Evolutionary conservation across 2,113 vertebrate genomes (phyloP).

Genomic region (Catharus bicknelli): DNA sequence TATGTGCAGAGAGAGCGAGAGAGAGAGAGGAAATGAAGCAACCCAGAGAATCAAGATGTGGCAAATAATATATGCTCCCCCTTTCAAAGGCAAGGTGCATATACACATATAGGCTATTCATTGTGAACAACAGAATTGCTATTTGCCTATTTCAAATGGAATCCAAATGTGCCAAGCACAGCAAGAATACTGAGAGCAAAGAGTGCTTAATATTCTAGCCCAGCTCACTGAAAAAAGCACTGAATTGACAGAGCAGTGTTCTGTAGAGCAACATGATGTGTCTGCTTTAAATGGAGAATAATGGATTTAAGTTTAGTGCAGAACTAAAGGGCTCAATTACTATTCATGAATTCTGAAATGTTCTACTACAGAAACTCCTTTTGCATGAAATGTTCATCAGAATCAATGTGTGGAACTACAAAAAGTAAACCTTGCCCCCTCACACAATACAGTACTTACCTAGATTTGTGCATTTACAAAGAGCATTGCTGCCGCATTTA

Average conservation of each 20-base stretch:
- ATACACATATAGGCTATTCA: slow-evolving; percentile 70
- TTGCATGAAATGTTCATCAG: slow-evolving; percentile 80
- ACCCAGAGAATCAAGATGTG: slow-evolving; percentile 60
- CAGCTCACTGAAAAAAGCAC: slow-evolving; percentile 64
- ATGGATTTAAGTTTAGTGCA: slow-evolving; percentile 79
- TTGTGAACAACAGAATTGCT: slow-evolving; percentile 73
- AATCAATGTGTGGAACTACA: slow-evolving; percentile 69
- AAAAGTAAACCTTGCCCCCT: slow-evolving; percentile 54
- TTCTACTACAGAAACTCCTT: slow-evolving; percentile 74
- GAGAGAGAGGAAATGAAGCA: slow-evolving; percentile 48
- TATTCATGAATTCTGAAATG: slow-evolving; percentile 80
- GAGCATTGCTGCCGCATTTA: slow-evolving; percentile 37
- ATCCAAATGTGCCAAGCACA: slow-evolving; percentile 73
- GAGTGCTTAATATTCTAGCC: slow-evolving; percentile 74
- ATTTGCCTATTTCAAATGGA: slow-evolving; percentile 76
- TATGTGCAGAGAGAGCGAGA: not conserved
- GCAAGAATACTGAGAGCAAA: slow-evolving; percentile 70
- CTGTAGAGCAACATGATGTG: slow-evolving; percentile 74
- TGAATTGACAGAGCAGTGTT: slow-evolving; percentile 72
- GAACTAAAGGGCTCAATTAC: slow-evolving; percentile 77
- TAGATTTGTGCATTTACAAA: slow-evolving; percentile 40
- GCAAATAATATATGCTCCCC: slow-evolving; percentile 52
- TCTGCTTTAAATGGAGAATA: slow-evolving; percentile 80
- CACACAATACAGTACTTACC: slow-evolving; percentile 35
- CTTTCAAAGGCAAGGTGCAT: slow-evolving; percentile 69